Percentiles rank a stretch among this genome's conserved stretches.
Evolutionary conservation across 2,113 vertebrate species (phyloP).

Genomic region (Sylvia atricapilla): DNA sequence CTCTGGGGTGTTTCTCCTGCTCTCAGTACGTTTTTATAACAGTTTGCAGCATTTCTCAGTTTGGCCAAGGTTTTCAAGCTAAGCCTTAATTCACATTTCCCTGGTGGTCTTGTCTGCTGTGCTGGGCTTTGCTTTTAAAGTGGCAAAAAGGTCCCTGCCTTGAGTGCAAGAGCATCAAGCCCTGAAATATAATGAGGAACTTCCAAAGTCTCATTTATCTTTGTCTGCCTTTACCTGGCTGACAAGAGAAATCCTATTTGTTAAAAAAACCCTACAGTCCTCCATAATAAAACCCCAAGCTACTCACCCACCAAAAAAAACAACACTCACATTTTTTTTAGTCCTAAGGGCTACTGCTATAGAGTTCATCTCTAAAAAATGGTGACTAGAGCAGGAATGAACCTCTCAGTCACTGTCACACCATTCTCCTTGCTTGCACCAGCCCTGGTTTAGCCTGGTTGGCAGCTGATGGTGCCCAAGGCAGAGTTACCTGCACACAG

Average conservation of each 20-base stretch:
- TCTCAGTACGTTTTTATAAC: accelerated
- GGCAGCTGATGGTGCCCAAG: not conserved
- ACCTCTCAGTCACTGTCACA: not conserved
- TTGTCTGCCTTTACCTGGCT: not conserved
- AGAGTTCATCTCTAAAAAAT: not conserved
- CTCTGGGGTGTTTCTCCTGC: not conserved
- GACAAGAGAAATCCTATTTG: not conserved
- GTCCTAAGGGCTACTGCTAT: not conserved
- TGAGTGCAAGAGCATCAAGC: not conserved
- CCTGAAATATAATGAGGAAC: not conserved
- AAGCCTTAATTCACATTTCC: not conserved
- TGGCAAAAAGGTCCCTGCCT: not conserved
- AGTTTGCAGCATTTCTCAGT: not conserved
- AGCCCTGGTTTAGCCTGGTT: not conserved
- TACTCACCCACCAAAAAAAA: not conserved
- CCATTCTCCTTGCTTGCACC: accelerated
- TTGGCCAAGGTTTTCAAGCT: not conserved
- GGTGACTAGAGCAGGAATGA: not conserved
- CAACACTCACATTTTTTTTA: too few species aligned
- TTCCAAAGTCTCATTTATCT: not conserved
- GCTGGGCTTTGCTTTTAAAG: not conserved
- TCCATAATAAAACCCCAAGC: not conserved
- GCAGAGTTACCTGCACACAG: not conserved
- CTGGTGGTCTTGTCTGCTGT: not conserved
- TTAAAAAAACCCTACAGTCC: not conserved